Evolutionary conservation across 2,888 invertebrate genomes (phyloP).

Genomic region (Girardia tigrina): DNA sequence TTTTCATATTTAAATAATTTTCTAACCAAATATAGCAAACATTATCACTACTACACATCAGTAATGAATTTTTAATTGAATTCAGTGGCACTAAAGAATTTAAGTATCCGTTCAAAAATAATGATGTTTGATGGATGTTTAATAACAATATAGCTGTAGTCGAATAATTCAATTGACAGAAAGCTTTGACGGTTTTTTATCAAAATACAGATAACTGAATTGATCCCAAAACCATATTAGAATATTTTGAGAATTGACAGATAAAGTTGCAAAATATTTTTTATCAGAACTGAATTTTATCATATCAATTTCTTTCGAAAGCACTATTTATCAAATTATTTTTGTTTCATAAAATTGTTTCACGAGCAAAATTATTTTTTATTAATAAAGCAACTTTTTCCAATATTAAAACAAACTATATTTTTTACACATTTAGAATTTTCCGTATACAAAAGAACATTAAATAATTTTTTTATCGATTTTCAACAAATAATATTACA

Average conservation of each 20-base stretch:
- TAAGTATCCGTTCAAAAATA: slow-evolving; percentile 84
- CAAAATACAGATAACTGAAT: not conserved
- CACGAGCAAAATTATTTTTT: too few species aligned
- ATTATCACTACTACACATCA: slow-evolving; percentile 92
- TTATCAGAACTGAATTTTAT: slow-evolving; percentile 33
- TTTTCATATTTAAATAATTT: slow-evolving; percentile 69
- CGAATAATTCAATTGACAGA: slow-evolving; percentile 14
- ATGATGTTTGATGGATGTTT: slow-evolving; percentile 30
- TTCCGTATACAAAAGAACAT: too few species aligned
- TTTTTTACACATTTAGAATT: too few species aligned
- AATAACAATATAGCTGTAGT: slow-evolving; percentile 25
- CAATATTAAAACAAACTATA: too few species aligned
- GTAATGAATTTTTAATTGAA: slow-evolving; percentile 87
- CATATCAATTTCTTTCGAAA: too few species aligned
- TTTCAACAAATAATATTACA: too few species aligned
- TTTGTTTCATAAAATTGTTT: too few species aligned
- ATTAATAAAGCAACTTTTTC: too few species aligned
- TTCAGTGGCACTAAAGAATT: slow-evolving; percentile 55
- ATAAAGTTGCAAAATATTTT: slow-evolving; percentile 29
- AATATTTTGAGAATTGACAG: not conserved
- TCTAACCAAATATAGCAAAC: slow-evolving; percentile 97
- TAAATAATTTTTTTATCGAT: too few species aligned
- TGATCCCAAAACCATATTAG: slow-evolving; percentile 29
- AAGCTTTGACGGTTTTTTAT: not conserved
- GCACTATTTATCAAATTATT: too few species aligned